A percentile compares a stretch with the other conserved stretches of the same genome.
These are phyloP conservation scores for Strigamia maritima DNA, from an alignment of 2,888 invertebrate genomes.

Conservation along the genomic window DNA sequence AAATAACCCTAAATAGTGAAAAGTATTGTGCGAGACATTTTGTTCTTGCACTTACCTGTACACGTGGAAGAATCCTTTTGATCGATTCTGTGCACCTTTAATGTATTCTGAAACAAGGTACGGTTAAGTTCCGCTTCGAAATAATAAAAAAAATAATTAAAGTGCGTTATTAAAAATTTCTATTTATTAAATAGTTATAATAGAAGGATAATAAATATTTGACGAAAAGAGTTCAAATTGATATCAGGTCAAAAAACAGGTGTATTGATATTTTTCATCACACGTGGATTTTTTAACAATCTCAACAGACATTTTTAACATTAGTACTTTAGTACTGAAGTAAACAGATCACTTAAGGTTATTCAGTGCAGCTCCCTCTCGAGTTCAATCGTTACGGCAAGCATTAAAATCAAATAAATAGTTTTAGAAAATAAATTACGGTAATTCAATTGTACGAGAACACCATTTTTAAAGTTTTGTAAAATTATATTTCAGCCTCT, in stretches of 20 bases:
- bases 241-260: neutral
- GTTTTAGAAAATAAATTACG: too few species aligned
- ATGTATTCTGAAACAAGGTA: neutral
- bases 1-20: too few species aligned
- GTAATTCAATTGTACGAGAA: too few species aligned
- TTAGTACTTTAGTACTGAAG: neutral
- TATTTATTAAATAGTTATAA: neutral
- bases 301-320: neutral
- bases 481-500: too few species aligned
- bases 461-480: too few species aligned
- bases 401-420: neutral
- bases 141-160: neutral
- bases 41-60: neutral
- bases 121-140: neutral
- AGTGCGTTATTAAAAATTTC: neutral
- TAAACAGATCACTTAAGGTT: neutral
- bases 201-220: too few species aligned
- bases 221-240: too few species aligned
- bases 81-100: neutral
- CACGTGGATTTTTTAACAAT: neutral
- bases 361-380: neutral
- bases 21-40: too few species aligned
- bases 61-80: neutral
- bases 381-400: neutral
- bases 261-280: neutral